phyloP scores from a whole-genome alignment of 1,140 invertebrate species.

The Drosophila grimshawi region DNA sequence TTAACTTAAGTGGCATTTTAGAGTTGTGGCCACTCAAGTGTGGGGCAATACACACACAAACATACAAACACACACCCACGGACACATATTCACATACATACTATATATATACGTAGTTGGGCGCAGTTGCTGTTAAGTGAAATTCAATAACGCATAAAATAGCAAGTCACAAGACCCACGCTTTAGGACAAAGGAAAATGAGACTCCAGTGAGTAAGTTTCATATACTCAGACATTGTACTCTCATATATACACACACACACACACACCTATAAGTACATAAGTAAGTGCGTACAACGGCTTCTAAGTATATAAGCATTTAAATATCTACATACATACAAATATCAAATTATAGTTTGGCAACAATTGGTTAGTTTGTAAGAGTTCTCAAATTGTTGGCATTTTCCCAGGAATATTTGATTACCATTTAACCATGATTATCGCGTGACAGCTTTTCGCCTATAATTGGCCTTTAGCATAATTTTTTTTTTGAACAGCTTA shows the following conservation, averaged over 20 bases:
- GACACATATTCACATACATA: slow-evolving; percentile 19
- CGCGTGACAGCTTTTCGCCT: slow-evolving; percentile 27
- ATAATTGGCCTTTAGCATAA: slow-evolving; percentile 17
- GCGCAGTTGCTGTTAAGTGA: slow-evolving; percentile 71
- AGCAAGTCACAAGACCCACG: slow-evolving; percentile 51
- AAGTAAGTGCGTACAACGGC: not conserved
- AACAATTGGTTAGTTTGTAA: slow-evolving; percentile 18
- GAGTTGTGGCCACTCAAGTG: slow-evolving; percentile 37
- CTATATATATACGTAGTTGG: slow-evolving; percentile 1
- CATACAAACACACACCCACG: slow-evolving; percentile 13
- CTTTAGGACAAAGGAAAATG: not conserved
- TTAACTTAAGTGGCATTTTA: slow-evolving; percentile 56
- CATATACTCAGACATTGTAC: slow-evolving; percentile 23
- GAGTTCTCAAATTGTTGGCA: slow-evolving; percentile 6
- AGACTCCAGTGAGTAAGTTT: slow-evolving; percentile 7
- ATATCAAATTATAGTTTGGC: slow-evolving; percentile 55
- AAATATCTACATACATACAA: slow-evolving; percentile 29
- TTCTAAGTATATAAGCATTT: slow-evolving; percentile 11
- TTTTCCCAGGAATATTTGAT: not conserved
- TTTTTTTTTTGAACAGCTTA: not conserved
- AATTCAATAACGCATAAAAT: slow-evolving; percentile 83
- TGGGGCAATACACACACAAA: slow-evolving; percentile 21
- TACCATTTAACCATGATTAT: slow-evolving; percentile 7
- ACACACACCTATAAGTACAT: not conserved
- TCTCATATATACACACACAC: slow-evolving; percentile 1